Conservation (phyloP, 1,140 invertebrate genomes). For the Leptopilina clavipes region DNA sequence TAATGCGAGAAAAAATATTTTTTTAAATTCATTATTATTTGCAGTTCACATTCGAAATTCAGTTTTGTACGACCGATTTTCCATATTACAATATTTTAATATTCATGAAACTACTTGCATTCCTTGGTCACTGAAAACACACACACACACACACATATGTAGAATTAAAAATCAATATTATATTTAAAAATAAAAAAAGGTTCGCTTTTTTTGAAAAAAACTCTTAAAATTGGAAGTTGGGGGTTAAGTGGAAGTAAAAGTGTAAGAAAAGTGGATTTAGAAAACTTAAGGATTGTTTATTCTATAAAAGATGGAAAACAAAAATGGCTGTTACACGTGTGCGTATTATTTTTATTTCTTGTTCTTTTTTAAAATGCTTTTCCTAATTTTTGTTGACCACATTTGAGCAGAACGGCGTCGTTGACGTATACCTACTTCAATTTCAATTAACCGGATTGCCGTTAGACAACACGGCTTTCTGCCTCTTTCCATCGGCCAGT, state of each 20-base stretch:
- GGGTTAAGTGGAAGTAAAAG: no score
- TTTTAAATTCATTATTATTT: not conserved
- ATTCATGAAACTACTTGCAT: constrained; percentile 5
- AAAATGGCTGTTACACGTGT: no score
- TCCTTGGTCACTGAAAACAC: not conserved
- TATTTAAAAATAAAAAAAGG: not conserved
- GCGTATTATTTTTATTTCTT: not conserved
- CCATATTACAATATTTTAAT: not conserved
- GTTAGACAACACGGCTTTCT: constrained; percentile 37
- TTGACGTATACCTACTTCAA: constrained; percentile 27
- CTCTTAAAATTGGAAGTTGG: no score
- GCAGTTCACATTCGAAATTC: not conserved
- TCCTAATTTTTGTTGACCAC: not conserved
- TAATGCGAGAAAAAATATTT: not conserved
- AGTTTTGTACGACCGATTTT: not conserved
- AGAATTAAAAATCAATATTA: not conserved
- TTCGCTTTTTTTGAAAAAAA: not conserved
- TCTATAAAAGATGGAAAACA: no score
- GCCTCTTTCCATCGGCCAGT: not conserved
- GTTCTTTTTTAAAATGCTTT: not conserved
- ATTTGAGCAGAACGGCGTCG: constrained; percentile 1
- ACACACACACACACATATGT: no score
- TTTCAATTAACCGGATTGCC: constrained; percentile 58
- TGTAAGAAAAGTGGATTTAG: no score
- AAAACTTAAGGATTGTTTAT: no score